Evolutionary conservation across 2,888 invertebrate species (phyloP).

Genomic region (Trisateles emortualis): DNA sequence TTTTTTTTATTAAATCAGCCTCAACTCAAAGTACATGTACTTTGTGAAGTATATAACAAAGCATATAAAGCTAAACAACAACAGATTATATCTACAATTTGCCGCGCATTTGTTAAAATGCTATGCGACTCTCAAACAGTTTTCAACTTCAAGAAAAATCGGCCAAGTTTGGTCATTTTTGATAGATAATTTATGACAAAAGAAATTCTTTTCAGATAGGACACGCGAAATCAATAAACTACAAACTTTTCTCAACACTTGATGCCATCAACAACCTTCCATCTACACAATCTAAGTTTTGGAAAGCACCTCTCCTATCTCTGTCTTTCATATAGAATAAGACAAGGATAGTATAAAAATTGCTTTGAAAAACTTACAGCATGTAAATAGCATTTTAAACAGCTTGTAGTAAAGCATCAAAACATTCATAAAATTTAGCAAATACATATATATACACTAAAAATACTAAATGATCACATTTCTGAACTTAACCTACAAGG

Average conservation of each 20-base stretch:
- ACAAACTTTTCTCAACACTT: conserved; percentile 16
- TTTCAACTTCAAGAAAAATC: conserved; percentile 27
- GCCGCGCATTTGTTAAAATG: conserved; percentile 56
- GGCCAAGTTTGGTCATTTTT: conserved; percentile 26
- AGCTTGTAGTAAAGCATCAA: conserved; percentile 54
- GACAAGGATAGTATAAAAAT: too few relatives aligned
- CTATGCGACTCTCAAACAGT: conserved; percentile 45
- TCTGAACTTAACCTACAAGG: conserved; percentile 84
- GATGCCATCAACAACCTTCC: too few relatives aligned
- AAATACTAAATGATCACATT: conserved; percentile 85
- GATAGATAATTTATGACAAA: conserved; percentile 26
- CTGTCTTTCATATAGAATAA: too few relatives aligned
- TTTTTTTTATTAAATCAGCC: conserved; percentile 82
- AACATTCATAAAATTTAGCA: conserved; percentile 57
- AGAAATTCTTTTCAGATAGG: conserved; percentile 30
- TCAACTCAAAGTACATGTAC: conserved; percentile 72
- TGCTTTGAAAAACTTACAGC: too few relatives aligned
- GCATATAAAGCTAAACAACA: conserved; percentile 76
- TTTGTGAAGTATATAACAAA: conserved; percentile 69
- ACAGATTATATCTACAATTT: conserved; percentile 67
- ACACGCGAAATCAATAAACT: conserved; percentile 30
- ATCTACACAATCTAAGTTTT: too few relatives aligned
- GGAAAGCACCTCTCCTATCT: too few relatives aligned
- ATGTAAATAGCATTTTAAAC: not conserved
- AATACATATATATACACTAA: conserved; percentile 65